phyloP scores from a whole-genome alignment of 2,888 invertebrate genomes.

The Agriopis aurantiaria region DNA sequence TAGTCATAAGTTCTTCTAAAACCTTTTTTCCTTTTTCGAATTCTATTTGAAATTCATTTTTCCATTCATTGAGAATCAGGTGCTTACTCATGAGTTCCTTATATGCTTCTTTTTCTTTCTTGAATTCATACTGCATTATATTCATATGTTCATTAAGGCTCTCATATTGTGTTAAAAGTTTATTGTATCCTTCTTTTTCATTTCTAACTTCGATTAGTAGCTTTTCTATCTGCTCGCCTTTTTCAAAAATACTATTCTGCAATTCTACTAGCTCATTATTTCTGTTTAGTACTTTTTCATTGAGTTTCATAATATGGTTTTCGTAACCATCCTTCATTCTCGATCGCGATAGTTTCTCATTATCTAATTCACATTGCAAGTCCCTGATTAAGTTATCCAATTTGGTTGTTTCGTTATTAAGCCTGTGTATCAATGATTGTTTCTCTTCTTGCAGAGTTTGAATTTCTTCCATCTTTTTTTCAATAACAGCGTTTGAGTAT shows the following conservation, averaged over 20 bases:
- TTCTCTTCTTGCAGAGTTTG: constrained; percentile 75
- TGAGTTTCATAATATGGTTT: constrained; percentile 71
- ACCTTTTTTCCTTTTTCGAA: neutral
- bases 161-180: constrained; percentile 59
- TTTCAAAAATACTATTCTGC: constrained; percentile 71
- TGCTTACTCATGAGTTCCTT: neutral
- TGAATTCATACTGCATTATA: neutral
- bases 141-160: constrained; percentile 47
- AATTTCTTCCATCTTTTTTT: constrained; percentile 70
- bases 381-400: constrained; percentile 62
- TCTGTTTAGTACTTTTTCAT: constrained; percentile 75
- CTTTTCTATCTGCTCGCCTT: constrained; percentile 70
- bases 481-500: constrained; percentile 60
- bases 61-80: neutral
- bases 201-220: constrained; percentile 64
- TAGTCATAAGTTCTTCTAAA: neutral
- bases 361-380: constrained; percentile 63
- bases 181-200: constrained; percentile 61
- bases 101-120: constrained; percentile 10
- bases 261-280: constrained; percentile 77
- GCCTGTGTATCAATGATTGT: constrained; percentile 66
- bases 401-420: constrained; percentile 70
- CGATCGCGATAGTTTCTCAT: constrained; percentile 64
- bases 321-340: constrained; percentile 72
- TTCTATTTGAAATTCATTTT: neutral